These are phyloP conservation scores for Tapirus terrestris DNA, from an alignment of 2,113 vertebrate species.

Conservation along the genomic window DNA sequence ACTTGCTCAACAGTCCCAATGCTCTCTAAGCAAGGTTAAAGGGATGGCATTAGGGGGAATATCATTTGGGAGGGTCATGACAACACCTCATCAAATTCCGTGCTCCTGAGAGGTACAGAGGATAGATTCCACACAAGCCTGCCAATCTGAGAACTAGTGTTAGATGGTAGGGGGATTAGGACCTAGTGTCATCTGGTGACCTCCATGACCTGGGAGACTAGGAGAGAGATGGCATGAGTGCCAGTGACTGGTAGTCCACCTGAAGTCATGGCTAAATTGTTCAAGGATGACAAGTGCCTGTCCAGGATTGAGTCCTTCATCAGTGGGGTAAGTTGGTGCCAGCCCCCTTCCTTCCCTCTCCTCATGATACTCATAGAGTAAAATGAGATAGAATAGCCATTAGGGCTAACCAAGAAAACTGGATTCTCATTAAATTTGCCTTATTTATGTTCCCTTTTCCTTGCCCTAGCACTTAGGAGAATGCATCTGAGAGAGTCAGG, in stretches of 20 bases:
- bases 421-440: not conserved
- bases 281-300: not conserved
- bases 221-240: not conserved
- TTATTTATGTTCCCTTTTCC: not conserved
- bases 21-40: not conserved
- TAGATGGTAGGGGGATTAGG: not conserved
- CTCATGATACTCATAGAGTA: not conserved
- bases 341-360: not conserved
- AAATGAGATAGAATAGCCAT: fast-evolving
- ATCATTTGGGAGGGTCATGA: not conserved
- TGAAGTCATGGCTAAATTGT: not conserved
- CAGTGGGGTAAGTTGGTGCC: not conserved
- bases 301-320: not conserved
- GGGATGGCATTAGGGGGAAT: not conserved
- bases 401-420: not conserved
- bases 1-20: not conserved
- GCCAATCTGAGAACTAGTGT: not conserved
- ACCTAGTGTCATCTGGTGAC: not conserved
- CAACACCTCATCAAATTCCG: not conserved
- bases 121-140: not conserved
- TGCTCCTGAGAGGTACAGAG: not conserved
- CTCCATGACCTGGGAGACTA: fast-evolving
- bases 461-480: not conserved
- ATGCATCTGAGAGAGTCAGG: not conserved
- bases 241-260: not conserved